Percentiles rank a stretch among this genome's conserved stretches.
phyloP scores from a whole-genome alignment of 1,140 invertebrate species.

The Drosophila novamexicana region DNA sequence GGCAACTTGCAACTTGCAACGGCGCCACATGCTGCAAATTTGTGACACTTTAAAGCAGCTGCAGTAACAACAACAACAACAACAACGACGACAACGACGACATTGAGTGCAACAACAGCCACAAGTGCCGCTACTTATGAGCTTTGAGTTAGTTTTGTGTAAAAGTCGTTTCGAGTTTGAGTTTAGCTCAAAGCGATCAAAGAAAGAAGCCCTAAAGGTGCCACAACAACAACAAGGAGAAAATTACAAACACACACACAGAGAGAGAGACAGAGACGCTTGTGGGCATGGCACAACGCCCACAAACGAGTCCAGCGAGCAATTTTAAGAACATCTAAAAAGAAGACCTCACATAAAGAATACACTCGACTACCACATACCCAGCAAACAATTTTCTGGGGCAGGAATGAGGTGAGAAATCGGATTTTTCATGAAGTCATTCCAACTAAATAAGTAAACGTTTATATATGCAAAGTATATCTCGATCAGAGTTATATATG shows the following conservation, averaged over 20 bases:
- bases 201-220: constrained; percentile 31
- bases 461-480: too few relatives aligned
- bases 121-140: constrained; percentile 14
- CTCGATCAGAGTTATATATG: too few relatives aligned
- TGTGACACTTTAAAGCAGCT: constrained; percentile 39
- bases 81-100: neutral
- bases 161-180: constrained; percentile 30
- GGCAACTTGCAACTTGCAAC: neutral
- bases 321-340: neutral
- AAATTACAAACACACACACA: neutral
- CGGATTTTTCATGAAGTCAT: too few relatives aligned
- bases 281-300: neutral
- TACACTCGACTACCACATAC: too few relatives aligned
- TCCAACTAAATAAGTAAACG: too few relatives aligned
- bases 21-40: constrained; percentile 38
- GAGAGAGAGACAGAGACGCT: neutral
- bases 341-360: neutral
- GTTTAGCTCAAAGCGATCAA: constrained; percentile 39
- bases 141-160: constrained; percentile 33
- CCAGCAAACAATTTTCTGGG: too few relatives aligned
- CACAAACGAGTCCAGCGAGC: constrained; percentile 19
- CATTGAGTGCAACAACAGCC: constrained; percentile 3
- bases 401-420: too few relatives aligned
- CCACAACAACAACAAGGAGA: constrained; percentile 6
- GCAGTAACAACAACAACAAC: neutral